These are phyloP conservation scores for Scaptomyza pallida DNA, from an alignment of 1,140 invertebrate species.

Conservation along the genomic window DNA sequence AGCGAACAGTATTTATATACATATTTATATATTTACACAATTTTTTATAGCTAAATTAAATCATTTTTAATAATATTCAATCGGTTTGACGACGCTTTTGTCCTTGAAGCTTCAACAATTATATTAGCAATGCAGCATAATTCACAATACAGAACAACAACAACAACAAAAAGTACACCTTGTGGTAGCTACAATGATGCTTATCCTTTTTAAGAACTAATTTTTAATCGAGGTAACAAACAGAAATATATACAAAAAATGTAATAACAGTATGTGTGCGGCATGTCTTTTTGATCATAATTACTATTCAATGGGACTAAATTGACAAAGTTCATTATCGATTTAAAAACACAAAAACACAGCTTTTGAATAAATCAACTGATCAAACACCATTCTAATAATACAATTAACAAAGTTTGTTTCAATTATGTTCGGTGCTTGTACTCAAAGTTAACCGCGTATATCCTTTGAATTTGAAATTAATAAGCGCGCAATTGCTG, in stretches of 20 bases:
- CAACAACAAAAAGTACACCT: constrained; percentile 44
- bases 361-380: constrained; percentile 72
- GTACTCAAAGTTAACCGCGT: too few species aligned
- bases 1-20: constrained; percentile 82
- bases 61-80: constrained; percentile 50
- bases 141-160: constrained; percentile 20
- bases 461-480: constrained; percentile 2
- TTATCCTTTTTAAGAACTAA: constrained; percentile 64
- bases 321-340: constrained; percentile 46
- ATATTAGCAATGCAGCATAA: constrained; percentile 33
- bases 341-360: constrained; percentile 53
- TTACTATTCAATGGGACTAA: constrained; percentile 68
- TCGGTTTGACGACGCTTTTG: constrained; percentile 44
- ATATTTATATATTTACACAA: constrained; percentile 78
- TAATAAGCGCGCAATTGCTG: background rate
- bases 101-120: constrained; percentile 54
- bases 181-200: constrained; percentile 67
- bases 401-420: background rate
- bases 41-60: constrained; percentile 81
- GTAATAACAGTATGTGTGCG: constrained; percentile 35
- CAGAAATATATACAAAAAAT: constrained; percentile 25
- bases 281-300: constrained; percentile 55
- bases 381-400: constrained; percentile 45
- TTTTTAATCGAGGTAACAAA: constrained; percentile 51
- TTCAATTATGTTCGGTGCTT: too few species aligned